These are phyloP conservation scores for Rotaria magnacalcarata DNA, from an alignment of 2,888 invertebrate species.

Conservation along the genomic window DNA sequence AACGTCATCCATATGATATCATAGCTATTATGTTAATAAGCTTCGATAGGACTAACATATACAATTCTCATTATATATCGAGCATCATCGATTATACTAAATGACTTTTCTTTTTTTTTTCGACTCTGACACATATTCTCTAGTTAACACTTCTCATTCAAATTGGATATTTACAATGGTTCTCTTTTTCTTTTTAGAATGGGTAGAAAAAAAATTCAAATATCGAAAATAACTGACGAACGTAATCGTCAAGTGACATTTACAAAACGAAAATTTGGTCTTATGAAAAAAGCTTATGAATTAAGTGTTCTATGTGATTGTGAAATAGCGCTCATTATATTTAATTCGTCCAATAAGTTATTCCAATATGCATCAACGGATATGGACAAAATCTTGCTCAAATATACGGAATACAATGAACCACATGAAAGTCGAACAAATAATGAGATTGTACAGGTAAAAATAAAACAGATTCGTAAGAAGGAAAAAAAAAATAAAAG, in stretches of 20 bases:
- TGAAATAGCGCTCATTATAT: conserved; percentile 98
- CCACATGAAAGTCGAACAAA: conserved; percentile 98
- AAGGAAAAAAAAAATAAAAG: conserved; percentile 51
- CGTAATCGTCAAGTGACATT: conserved; percentile 71
- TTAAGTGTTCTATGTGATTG: conserved; percentile 92
- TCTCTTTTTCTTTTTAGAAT: conserved; percentile 62
- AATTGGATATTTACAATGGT: too few relatives aligned
- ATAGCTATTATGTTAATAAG: background rate
- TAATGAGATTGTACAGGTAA: conserved; percentile 97
- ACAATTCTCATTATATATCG: background rate
- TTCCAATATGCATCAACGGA: conserved; percentile 90
- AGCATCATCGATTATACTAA: background rate
- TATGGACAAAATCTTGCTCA: conserved; percentile 92
- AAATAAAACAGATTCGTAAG: too few relatives aligned
- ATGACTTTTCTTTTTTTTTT: background rate
- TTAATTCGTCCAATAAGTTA: conserved; percentile 96
- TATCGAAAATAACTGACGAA: conserved; percentile 65
- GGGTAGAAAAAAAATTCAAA: conserved; percentile 99
- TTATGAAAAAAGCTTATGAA: conserved; percentile 98
- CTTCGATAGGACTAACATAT: background rate
- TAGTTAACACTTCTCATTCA: too few relatives aligned
- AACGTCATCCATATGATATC: background rate
- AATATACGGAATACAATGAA: conserved; percentile 99
- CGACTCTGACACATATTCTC: too few relatives aligned
- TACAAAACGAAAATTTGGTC: conserved; percentile 95